A percentile compares a stretch with the other conserved stretches of the same genome.
Conservation (phyloP, 1,140 invertebrate genomes). For the Bombus picipes region DNA sequence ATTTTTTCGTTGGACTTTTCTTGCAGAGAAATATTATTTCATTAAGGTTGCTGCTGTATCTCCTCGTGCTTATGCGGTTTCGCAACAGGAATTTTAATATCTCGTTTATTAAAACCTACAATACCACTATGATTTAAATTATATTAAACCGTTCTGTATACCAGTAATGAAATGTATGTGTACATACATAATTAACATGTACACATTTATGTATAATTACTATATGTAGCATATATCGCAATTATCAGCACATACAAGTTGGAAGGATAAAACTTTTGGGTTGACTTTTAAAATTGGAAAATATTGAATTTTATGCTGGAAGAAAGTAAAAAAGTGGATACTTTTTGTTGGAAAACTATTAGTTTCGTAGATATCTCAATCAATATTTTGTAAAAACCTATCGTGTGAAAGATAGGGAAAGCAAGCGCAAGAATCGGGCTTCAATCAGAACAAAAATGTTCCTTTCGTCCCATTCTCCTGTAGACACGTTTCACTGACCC, state of each 20-base stretch:
- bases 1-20: neutral
- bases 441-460: too few species aligned
- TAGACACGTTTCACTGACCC: too few species aligned
- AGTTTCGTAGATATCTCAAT: too few species aligned
- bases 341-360: too few species aligned
- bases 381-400: too few species aligned
- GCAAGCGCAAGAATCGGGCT: too few species aligned
- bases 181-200: neutral
- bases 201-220: neutral
- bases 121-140: neutral
- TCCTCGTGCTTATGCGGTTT: neutral
- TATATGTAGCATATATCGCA: neutral
- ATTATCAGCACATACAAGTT: neutral
- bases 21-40: neutral
- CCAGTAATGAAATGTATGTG: neutral
- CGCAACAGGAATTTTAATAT: slow-evolving; percentile 41
- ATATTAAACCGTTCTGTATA: neutral
- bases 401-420: too few species aligned
- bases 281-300: too few species aligned
- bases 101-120: slow-evolving; percentile 29
- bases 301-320: too few species aligned
- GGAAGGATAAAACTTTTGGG: neutral
- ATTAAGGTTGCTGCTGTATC: slow-evolving; percentile 1
- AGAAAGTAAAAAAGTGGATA: too few species aligned
- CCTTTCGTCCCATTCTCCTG: too few species aligned